These are phyloP conservation scores for Datnioides undecimradiatus DNA, from an alignment of 2,113 vertebrate genomes.

Conservation along the genomic window DNA sequence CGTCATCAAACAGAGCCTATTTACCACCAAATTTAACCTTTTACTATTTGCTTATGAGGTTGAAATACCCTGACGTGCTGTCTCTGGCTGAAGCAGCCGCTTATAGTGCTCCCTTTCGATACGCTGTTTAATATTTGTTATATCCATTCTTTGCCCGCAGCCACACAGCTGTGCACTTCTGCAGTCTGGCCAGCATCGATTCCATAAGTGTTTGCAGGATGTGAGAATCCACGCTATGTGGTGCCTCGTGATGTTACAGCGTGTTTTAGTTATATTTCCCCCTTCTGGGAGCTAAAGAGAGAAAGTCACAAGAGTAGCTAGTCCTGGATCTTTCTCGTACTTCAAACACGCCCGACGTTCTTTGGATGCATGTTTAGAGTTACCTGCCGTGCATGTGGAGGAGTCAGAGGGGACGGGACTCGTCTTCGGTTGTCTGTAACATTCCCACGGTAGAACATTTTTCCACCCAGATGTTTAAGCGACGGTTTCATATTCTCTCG, in stretches of 20 bases:
- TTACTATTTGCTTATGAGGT: not conserved
- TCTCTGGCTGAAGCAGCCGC: not conserved
- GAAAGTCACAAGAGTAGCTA: no score
- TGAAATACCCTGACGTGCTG: not conserved
- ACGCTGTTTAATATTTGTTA: not conserved
- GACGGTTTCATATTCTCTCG: not conserved
- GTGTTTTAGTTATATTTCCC: no score
- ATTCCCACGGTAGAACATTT: not conserved
- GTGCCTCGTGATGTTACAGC: not conserved
- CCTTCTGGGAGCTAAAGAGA: not conserved
- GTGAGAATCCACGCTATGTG: not conserved
- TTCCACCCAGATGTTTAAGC: not conserved
- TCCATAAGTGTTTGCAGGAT: not conserved
- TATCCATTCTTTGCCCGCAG: not conserved
- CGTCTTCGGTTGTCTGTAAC: not conserved
- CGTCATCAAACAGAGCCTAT: not conserved
- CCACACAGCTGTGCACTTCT: not conserved
- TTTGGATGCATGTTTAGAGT: not conserved
- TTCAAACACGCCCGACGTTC: no score
- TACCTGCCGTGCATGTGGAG: no score
- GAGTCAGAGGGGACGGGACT: no score
- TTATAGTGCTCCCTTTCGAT: not conserved
- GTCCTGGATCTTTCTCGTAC: no score
- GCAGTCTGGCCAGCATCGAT: not conserved
- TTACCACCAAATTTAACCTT: not conserved